Evolutionary conservation across 2,113 vertebrate genomes (phyloP), one percentile per base, ranked within the genome.

Genomic region (Ailuropoda melanoleuca): DNA sequence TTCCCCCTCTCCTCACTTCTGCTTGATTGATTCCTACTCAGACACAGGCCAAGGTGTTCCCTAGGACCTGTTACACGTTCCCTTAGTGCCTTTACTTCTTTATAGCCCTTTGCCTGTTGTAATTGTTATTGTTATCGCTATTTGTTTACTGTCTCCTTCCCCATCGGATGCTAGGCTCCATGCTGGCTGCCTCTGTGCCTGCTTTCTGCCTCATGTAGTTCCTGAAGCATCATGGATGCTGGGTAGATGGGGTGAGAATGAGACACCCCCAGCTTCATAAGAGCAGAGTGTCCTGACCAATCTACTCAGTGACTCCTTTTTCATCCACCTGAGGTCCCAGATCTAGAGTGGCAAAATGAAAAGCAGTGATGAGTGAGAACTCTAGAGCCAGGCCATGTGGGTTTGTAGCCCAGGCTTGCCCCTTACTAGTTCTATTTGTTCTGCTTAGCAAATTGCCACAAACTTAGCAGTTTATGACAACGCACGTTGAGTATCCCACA

Each of bases 191-290:
- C 68, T 77, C 53, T 43, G 43, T 64, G 53, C 17, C 46, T 23
- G 48, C n/a, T 55, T 58, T 46, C 7, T 68, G 48, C 24, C 39
- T 55, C 39, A 0, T 4, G 24, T 11, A n/a, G 70, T 24, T 2
- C 58, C 14, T 37, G 6, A 66, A 87, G 58, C 19, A 18, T 23
- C 14, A 50, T 0, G 3, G 4, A 23, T 19, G 13, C 60, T 13
- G 19, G 10, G 8, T 43, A 46, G 78, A 8, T 0, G 12, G 4
- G 2, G 31, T 48, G n/a, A 55, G 85, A 29, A 55, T 34, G 8
- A 12, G 60, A 39, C 8, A 10, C 46, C 34, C 6, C 21, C 39
- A 0, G 18, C 19, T 46, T 77, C 19, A 0, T 15, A 23, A 17
- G n/a, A 62, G 26, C 58, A 53, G 34, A 64, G 34, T 43, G 24